phyloP scores from a whole-genome alignment of 2,888 invertebrate species.

The Cephus sareptanus region DNA sequence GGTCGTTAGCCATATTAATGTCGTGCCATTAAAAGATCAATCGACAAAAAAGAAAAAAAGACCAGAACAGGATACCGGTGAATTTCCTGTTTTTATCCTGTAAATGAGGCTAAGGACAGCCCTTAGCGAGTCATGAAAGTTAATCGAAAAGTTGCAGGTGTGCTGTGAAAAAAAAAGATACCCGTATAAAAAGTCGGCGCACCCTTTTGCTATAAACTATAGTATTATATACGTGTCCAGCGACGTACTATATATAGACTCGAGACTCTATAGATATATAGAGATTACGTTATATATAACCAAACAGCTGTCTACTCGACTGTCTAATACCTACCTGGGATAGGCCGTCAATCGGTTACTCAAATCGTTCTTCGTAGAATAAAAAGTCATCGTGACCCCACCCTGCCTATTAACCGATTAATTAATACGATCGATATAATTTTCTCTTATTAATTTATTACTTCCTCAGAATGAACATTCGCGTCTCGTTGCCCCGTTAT shows the following conservation, averaged over 20 bases:
- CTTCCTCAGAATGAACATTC: background rate
- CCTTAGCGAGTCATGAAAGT: background rate
- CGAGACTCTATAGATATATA: too few species aligned
- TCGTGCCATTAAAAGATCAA: background rate
- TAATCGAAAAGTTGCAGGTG: background rate
- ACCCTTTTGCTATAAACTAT: background rate
- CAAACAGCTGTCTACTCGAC: background rate
- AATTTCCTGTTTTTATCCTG: background rate
- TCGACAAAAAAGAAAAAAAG: background rate
- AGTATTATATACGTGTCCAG: background rate
- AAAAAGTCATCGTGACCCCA: background rate
- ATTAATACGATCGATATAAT: background rate
- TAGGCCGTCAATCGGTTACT: background rate
- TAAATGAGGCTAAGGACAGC: background rate
- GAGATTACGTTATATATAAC: background rate
- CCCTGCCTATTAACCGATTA: background rate
- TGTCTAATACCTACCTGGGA: background rate
- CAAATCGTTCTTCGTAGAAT: background rate
- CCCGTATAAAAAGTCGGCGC: background rate
- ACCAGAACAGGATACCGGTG: background rate
- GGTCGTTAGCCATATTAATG: background rate
- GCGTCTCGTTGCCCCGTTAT: background rate
- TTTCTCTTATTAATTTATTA: background rate
- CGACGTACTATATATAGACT: too few species aligned
- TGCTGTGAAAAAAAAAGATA: background rate